phyloP scores from a whole-genome alignment of 1,140 invertebrate species.

The Xylocopa sonorina region DNA sequence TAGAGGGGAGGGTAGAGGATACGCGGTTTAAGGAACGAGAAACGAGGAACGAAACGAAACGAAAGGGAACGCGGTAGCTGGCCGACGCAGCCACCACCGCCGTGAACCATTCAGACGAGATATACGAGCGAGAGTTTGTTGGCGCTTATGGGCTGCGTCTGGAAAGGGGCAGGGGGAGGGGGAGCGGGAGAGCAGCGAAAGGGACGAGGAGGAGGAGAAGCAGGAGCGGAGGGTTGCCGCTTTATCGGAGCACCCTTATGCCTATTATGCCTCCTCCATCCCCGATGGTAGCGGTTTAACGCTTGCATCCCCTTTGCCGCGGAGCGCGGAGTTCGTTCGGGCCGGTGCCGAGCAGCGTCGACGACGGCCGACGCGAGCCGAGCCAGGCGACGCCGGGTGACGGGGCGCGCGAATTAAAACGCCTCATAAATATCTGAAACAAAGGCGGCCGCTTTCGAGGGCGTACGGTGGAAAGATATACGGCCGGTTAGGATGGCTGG shows the following conservation, averaged over 20 bases:
- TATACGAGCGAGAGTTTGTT: constrained; percentile 75
- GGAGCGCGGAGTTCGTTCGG: constrained; percentile 21
- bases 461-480: constrained; percentile 81
- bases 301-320: constrained; percentile 30
- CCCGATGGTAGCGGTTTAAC: constrained; percentile 50
- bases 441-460: constrained; percentile 81
- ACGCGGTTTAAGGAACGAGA: background rate
- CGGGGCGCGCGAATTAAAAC: constrained; percentile 80
- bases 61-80: constrained; percentile 7
- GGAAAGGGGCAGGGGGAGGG: constrained; percentile 39
- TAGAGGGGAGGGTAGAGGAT: too few species aligned
- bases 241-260: constrained; percentile 80
- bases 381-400: constrained; percentile 37
- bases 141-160: constrained; percentile 73
- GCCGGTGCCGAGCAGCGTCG: background rate
- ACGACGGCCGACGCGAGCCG: background rate
- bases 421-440: constrained; percentile 83
- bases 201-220: background rate
- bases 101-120: constrained; percentile 70
- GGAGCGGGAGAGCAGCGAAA: background rate
- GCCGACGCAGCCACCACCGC: constrained; percentile 51
- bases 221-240: constrained; percentile 54
- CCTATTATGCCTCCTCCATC: constrained; percentile 73
- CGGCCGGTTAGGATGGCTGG: constrained; percentile 71
- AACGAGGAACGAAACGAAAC: background rate